Conservation (phyloP, 2,888 invertebrate species). For the Euplexia lucipara region DNA sequence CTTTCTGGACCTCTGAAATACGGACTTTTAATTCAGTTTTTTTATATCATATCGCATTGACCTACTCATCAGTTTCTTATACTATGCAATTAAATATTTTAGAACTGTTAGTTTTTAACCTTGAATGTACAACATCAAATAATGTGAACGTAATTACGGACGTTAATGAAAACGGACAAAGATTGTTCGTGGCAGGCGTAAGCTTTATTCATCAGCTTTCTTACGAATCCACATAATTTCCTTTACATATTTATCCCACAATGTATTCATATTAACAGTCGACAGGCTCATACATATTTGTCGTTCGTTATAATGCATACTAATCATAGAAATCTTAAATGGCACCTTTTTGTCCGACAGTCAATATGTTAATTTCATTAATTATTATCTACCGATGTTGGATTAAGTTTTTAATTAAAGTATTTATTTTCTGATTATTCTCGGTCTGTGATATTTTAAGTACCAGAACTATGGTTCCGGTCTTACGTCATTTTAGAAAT, state of each 20-base stretch:
- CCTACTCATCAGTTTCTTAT: no score
- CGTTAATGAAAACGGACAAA: neutral
- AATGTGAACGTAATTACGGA: no score
- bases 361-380: slow-evolving; percentile 25
- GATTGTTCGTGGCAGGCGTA: neutral
- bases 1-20: no score
- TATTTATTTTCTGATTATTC: slow-evolving; percentile 10
- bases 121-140: no score
- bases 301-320: slow-evolving; percentile 37
- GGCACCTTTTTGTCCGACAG: neutral
- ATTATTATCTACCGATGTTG: slow-evolving; percentile 21
- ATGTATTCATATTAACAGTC: slow-evolving; percentile 41
- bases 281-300: slow-evolving; percentile 57
- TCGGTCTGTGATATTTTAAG: neutral
- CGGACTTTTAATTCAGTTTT: no score
- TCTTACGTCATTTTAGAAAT: neutral
- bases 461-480: slow-evolving; percentile 6
- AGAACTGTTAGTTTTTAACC: no score
- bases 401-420: slow-evolving; percentile 17
- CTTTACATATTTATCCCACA: slow-evolving; percentile 51
- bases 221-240: slow-evolving; percentile 40
- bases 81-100: no score
- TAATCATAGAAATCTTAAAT: slow-evolving; percentile 38
- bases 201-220: slow-evolving; percentile 36
- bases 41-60: no score